Evolutionary conservation across 2,888 invertebrate genomes (phyloP), one percentile per base, ranked within the genome.

Genomic region (Habrosyne pyritoides): DNA sequence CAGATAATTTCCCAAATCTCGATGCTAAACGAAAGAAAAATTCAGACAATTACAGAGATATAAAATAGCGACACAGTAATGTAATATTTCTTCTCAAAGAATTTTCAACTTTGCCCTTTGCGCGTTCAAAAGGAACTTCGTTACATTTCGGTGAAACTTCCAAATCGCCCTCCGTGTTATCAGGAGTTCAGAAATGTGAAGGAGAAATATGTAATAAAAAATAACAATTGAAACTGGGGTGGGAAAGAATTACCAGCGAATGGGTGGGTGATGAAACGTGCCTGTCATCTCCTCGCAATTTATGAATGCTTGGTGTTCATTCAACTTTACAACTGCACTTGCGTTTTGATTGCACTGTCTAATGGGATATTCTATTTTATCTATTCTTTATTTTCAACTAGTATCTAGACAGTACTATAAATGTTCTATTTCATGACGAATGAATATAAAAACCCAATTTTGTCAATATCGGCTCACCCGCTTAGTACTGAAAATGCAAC

Each of bases 191-290:
- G 60, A 70, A 66, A 66, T 62, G 62, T 66, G 63, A 67, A 66
- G 58, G 47, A 56, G 60, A 64, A 62, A 57, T 68, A 59, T 63
- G 55, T 56, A 61, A 66, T 62, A 66, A 66, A 71, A 68, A 72
- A 53, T 63, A 67, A 68, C 62, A 66, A 68, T 66, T 63, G 64
- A 61, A 67, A 63, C 57, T 54, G 51, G 54, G 56, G 56, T 55
- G 54, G 48, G 56, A 64, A 65, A 65, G 63, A 61, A 63, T 64
- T 57, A 55, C 57, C 59, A 65, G 67, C 61, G 63, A 67, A 60
- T 60, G 63, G 54, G 66, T 64, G 70, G 55, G 66, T 64, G 70
- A 64, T 67, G 60, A 60, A 65, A 60, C 53, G 53, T 49, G 57
- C 24, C 60, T 58, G 60, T 60, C 55, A 55, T 54, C 54, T 21